phyloP scores from a whole-genome alignment of 2,797 vertebrate species.

The Prionace glauca region DNA sequence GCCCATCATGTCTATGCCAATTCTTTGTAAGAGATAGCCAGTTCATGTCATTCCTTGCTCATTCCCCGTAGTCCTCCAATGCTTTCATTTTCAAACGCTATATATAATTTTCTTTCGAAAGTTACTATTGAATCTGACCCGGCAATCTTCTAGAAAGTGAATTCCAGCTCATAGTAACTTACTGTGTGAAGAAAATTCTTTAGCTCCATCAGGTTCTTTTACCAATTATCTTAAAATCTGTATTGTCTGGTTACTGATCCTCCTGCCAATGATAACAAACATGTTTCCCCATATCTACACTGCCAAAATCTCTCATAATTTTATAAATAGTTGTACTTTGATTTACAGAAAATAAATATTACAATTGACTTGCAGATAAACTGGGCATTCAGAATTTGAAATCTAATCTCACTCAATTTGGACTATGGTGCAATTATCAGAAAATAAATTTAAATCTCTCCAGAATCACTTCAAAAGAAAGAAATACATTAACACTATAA shows the following conservation, averaged over 20 bases:
- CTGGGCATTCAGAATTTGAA: not conserved
- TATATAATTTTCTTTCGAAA: not conserved
- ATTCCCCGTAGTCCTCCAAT: not conserved
- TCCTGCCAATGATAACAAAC: not conserved
- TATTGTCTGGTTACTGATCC: not conserved
- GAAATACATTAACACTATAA: not conserved
- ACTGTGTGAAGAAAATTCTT: not conserved
- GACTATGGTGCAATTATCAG: not conserved
- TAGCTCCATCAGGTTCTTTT: too few species aligned
- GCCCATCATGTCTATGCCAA: not conserved
- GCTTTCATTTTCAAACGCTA: not conserved
- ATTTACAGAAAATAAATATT: not conserved
- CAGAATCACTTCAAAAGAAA: not conserved
- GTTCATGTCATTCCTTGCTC: not conserved
- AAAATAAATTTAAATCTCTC: not conserved
- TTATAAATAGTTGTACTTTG: not conserved
- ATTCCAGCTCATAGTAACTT: not conserved
- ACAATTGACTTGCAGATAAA: not conserved
- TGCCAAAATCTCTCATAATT: not conserved
- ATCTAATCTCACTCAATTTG: not conserved
- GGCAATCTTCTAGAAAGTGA: not conserved
- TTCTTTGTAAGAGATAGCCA: not conserved
- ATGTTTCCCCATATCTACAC: not conserved
- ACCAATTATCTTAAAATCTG: not conserved
- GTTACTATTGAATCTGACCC: not conserved